Conservation (phyloP, 2,113 vertebrate species). For the Thunnus thynnus region DNA sequence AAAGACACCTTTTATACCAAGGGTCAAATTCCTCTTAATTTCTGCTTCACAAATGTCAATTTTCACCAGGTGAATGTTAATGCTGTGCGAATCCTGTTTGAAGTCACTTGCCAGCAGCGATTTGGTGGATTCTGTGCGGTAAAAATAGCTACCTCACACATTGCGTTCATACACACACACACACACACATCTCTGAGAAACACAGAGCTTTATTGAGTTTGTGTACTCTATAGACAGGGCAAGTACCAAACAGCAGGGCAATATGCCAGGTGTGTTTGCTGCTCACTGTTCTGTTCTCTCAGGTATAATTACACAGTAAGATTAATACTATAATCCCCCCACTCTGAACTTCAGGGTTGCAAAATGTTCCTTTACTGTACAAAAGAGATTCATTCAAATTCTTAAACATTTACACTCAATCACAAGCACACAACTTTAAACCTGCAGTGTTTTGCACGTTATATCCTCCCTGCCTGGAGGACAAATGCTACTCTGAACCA, state of each 20-base stretch:
- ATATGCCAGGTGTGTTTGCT: conserved; percentile 52
- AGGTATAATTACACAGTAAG: not conserved
- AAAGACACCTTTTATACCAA: conserved; percentile 75
- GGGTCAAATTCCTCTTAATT: conserved; percentile 66
- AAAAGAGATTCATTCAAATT: not conserved
- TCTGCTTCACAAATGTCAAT: conserved; percentile 53
- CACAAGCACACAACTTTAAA: not conserved
- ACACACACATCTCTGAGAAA: conserved; percentile 30
- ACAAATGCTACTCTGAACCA: no score
- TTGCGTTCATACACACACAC: not conserved
- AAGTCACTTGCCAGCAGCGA: conserved; percentile 50
- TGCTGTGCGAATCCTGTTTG: conserved; percentile 59
- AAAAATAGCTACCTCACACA: conserved; percentile 53
- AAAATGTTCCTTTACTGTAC: not conserved
- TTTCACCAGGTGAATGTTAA: conserved; percentile 68
- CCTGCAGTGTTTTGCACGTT: not conserved
- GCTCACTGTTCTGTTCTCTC: conserved; percentile 13
- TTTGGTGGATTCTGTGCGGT: conserved; percentile 51
- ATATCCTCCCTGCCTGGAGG: no score
- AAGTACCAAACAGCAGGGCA: conserved; percentile 13
- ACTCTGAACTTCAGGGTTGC: conserved; percentile 22
- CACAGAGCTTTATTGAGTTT: conserved; percentile 58
- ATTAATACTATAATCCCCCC: not conserved
- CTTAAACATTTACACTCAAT: not conserved
- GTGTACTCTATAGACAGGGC: conserved; percentile 6